Base-by-base conservation (phyloP, 2,113 vertebrate genomes). In the Platycercus adscitus region DNA sequence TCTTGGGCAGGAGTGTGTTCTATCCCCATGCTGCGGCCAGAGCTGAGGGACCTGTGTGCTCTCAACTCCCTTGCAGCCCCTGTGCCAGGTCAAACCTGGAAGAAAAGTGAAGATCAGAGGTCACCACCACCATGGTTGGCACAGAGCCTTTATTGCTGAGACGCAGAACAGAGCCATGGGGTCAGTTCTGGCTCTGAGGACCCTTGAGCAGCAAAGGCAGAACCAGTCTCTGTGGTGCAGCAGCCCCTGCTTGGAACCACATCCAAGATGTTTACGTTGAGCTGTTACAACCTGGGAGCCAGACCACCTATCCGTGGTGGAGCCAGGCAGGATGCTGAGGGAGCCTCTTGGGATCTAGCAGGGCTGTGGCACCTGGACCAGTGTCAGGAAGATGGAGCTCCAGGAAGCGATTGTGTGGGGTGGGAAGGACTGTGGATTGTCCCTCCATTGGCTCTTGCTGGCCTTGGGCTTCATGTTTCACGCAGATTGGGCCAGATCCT, bases 111-210 rank as follows among this genome's bases (percentile, higher is more conserved):
- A 55, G 17, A 63, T 50, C 33, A 18, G n/a, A 66, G 14, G 13
- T 66, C 19, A 86, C 25, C 18, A 81, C 9, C 47, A 87, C 43
- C 7, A 25, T 0, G 3, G 33, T 28, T 17, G 69, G 55, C 49
- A 88, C 14, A 52, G 26, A 49, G 24, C 24, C 63, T 95, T 96
- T 95, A 96, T 65, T 97, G 28, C 37, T 41, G 41, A 88, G 53
- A 76, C 26, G 65, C 11, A 33, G 19, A 55, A 56, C 31, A 94
- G 33, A 72, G 44, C 26, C n/a, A 21, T 7, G n/a, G 28, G 5
- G 11, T 53, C 69, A 75, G 10, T 81, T 20, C 23, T 61, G n/a
- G 20, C 58, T 78, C 64, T 82, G 47, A 75, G 31, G 17, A 21
- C 25, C 20, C 47, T 58, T 63, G 39, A 41, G 47, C 47, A 55